Percentiles rank a stretch among this genome's conserved stretches.
Conservation (phyloP, 2,888 invertebrate species). For the Himalopsyche tibetana region DNA sequence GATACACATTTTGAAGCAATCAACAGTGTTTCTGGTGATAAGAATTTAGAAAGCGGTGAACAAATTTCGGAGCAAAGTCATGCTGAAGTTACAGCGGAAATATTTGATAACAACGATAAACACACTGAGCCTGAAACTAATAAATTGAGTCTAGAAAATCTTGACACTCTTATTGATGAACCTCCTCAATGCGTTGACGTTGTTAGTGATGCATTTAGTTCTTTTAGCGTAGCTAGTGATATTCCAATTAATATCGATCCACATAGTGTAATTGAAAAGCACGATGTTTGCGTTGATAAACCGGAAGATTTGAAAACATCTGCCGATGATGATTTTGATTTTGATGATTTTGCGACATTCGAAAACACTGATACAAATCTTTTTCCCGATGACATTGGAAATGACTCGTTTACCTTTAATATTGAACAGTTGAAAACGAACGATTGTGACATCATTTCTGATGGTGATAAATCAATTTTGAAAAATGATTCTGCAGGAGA, state of each 20-base stretch:
- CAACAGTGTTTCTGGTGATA: background rate
- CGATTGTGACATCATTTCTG: background rate
- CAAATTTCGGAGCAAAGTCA: background rate
- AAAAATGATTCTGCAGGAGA: background rate
- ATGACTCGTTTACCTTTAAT: conserved; percentile 49
- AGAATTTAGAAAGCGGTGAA: background rate
- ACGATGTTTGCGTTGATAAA: background rate
- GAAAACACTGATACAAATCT: conserved; percentile 67
- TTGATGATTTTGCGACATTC: conserved; percentile 77
- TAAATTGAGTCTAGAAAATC: background rate
- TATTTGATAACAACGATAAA: background rate
- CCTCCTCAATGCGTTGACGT: background rate
- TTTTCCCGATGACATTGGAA: conserved; percentile 66
- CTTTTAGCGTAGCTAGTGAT: conserved; percentile 3
- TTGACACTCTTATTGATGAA: background rate
- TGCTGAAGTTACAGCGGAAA: background rate
- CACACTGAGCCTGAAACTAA: background rate
- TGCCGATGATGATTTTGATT: conserved; percentile 74
- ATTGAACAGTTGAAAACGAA: conserved; percentile 51
- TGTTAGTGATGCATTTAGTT: conserved; percentile 15
- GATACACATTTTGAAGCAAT: conserved; percentile 3
- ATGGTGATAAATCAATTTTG: background rate
- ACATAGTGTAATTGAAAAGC: background rate
- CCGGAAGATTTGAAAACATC: conserved; percentile 10
- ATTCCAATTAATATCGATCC: conserved; percentile 11